phyloP scores from a whole-genome alignment of 2,888 invertebrate genomes.

The Iselma pallidipennis region DNA sequence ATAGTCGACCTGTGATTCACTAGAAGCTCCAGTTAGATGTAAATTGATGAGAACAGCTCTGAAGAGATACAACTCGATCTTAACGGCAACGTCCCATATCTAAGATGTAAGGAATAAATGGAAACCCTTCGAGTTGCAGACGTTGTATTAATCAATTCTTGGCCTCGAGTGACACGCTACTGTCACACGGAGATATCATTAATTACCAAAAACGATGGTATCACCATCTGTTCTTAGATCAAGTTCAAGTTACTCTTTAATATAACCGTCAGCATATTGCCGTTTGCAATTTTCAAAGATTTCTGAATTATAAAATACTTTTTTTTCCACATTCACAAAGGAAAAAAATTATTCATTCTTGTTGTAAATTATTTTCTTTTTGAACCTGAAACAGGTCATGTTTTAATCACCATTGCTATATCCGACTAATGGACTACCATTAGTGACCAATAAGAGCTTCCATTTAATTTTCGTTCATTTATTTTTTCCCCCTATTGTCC shows the following conservation, averaged over 20 bases:
- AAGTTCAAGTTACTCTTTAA: neutral
- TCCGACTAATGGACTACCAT: conserved; percentile 26
- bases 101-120: neutral
- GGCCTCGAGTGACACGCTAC: conserved; percentile 17
- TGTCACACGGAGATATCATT: conserved; percentile 15
- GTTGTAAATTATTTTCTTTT: too few relatives aligned
- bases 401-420: too few relatives aligned
- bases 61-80: neutral
- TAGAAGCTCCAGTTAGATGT: neutral
- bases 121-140: neutral
- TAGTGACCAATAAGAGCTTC: conserved; percentile 25
- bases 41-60: neutral
- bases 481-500: conserved; percentile 13
- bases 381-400: too few relatives aligned
- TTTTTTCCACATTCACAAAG: too few relatives aligned
- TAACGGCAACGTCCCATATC: too few relatives aligned
- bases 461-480: conserved; percentile 25
- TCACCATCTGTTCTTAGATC: conserved; percentile 14
- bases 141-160: conserved; percentile 22
- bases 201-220: conserved; percentile 18
- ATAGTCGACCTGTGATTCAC: neutral
- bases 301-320: too few relatives aligned
- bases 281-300: too few relatives aligned
- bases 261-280: too few relatives aligned
- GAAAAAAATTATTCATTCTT: too few relatives aligned